Percentiles rank a stretch among this genome's conserved stretches.
Conservation (phyloP, 2,797 vertebrate species). For the Hemitrygon akajei region DNA sequence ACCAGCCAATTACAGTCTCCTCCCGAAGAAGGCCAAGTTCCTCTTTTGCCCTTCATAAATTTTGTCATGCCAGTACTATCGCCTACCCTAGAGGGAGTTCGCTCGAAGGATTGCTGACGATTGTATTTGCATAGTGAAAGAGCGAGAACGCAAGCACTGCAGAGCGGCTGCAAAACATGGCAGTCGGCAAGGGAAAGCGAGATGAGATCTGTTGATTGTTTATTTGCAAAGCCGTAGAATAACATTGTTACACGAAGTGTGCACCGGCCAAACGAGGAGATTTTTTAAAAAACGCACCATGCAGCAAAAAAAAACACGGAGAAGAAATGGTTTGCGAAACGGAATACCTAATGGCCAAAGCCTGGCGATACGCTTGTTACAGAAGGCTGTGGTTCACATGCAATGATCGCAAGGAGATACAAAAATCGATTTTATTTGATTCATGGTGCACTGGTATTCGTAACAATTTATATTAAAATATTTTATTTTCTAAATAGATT, state of each 20-base stretch:
- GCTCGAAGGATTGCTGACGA: constrained; percentile 18
- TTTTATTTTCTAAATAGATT: constrained; percentile 14
- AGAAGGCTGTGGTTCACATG: constrained; percentile 47
- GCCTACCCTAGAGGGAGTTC: constrained; percentile 25
- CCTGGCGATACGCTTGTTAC: not conserved
- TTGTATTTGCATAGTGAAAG: not conserved
- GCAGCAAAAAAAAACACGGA: constrained; percentile 44
- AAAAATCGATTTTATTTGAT: constrained; percentile 37
- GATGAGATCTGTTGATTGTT: not conserved
- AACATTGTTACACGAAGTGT: not conserved
- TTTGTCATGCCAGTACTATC: constrained; percentile 28
- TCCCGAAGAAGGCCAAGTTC: too few species aligned
- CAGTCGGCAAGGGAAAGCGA: not conserved
- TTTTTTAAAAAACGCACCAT: constrained; percentile 26
- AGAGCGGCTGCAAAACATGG: constrained; percentile 23
- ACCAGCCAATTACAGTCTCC: not conserved
- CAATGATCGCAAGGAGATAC: constrained; percentile 40
- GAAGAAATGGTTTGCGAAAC: constrained; percentile 22
- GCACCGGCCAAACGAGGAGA: not conserved
- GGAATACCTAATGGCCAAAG: constrained; percentile 5
- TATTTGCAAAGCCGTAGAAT: not conserved
- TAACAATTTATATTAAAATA: constrained; percentile 31
- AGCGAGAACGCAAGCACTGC: not conserved
- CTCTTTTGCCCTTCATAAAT: not conserved
- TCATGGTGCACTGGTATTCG: constrained; percentile 33